Evolutionary conservation across 2,113 vertebrate genomes (phyloP).

Genomic region (Pao palembangensis): DNA sequence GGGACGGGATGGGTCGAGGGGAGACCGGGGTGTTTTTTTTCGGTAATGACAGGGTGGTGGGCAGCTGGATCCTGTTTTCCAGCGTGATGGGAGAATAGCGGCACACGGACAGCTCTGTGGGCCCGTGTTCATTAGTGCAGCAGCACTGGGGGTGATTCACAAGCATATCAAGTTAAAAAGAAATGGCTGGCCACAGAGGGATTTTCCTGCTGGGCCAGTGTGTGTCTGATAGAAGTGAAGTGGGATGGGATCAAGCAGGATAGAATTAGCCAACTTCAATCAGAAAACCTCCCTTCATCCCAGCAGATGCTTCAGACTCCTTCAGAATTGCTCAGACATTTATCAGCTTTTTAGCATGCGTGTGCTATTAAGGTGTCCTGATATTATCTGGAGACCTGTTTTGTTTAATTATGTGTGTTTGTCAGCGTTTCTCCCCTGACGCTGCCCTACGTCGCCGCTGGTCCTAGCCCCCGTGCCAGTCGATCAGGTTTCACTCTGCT

Average conservation of each 20-base stretch:
- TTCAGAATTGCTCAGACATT: constrained; percentile 22
- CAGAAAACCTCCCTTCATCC: constrained; percentile 38
- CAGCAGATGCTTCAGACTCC: constrained; percentile 40
- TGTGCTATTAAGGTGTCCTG: constrained; percentile 17
- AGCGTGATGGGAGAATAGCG: constrained; percentile 54
- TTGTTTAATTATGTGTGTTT: constrained; percentile 53
- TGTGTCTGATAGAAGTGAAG: constrained; percentile 24
- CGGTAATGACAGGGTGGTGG: constrained; percentile 67
- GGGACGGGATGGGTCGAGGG: constrained; percentile 49
- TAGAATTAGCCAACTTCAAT: constrained; percentile 60
- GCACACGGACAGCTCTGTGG: constrained; percentile 58
- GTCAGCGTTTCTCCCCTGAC: constrained; percentile 51
- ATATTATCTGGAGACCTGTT: constrained; percentile 52
- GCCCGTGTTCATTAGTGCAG: constrained; percentile 72
- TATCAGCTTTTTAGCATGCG: constrained; percentile 5
- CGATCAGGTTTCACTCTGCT: constrained; percentile 65
- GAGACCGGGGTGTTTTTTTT: constrained; percentile 40
- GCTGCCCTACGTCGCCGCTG: constrained; percentile 25
- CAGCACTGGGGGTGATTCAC: constrained; percentile 71
- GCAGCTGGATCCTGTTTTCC: constrained; percentile 77
- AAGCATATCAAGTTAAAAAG: constrained; percentile 79
- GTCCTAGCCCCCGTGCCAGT: constrained; percentile 55
- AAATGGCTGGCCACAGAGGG: constrained; percentile 70
- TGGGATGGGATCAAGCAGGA: constrained; percentile 52
- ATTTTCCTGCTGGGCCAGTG: constrained; percentile 59